A percentile compares a stretch with the other conserved stretches of the same genome.
Evolutionary conservation across 2,888 invertebrate species (phyloP).

Genomic region (Xestia c-nigrum): DNA sequence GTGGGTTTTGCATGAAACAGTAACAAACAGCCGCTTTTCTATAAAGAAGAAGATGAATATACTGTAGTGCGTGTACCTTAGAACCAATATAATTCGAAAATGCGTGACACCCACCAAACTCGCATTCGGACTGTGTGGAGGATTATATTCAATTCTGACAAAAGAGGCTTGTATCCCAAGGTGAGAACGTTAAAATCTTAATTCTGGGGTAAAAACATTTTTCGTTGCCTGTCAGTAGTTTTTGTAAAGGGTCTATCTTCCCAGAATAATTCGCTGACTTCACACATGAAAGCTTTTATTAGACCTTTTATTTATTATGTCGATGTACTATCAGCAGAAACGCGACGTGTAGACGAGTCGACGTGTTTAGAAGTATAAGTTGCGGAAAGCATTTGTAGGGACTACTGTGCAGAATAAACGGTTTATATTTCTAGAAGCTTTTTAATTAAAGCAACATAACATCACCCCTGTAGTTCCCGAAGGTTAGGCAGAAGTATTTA

Average conservation of each 20-base stretch:
- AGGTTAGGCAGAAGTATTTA: background rate
- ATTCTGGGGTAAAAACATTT: background rate
- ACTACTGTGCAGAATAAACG: background rate
- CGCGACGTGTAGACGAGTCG: background rate
- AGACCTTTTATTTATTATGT: no score
- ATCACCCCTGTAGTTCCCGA: background rate
- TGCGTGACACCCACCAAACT: background rate
- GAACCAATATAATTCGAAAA: background rate
- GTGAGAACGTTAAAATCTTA: background rate
- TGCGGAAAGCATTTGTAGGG: slow-evolving; percentile 2
- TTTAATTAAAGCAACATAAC: background rate
- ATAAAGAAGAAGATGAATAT: no score
- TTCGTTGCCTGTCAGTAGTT: background rate
- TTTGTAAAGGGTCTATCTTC: background rate
- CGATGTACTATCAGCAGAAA: background rate
- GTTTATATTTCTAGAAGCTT: background rate
- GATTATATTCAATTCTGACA: background rate
- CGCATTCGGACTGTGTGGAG: background rate
- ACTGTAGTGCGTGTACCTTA: background rate
- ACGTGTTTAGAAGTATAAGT: slow-evolving; percentile 41
- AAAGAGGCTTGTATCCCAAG: background rate
- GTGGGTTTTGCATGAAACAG: no score
- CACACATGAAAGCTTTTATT: slow-evolving; percentile 7
- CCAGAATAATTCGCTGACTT: background rate
- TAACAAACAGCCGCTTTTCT: no score